These are phyloP conservation scores for Notospermus geniculatus DNA, from an alignment of 1,140 invertebrate species.

Conservation along the genomic window DNA sequence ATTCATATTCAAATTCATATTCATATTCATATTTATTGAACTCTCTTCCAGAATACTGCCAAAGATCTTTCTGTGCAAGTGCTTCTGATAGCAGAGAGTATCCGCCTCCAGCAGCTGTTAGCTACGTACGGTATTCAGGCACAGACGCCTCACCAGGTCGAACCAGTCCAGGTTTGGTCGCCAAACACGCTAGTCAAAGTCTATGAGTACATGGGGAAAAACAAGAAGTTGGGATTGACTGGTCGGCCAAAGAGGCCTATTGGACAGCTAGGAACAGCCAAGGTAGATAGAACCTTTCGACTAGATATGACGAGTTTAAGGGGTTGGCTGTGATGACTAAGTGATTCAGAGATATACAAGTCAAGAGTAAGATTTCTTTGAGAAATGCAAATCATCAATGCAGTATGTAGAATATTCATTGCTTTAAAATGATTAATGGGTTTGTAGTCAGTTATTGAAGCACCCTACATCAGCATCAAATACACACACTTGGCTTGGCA, in stretches of 20 bases:
- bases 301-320: too few species aligned
- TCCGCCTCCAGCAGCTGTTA: conserved; percentile 95
- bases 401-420: too few species aligned
- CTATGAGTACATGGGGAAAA: conserved; percentile 90
- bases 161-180: conserved; percentile 96
- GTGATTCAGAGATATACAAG: background rate
- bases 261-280: conserved; percentile 94
- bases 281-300: conserved; percentile 66
- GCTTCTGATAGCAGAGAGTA: conserved; percentile 95
- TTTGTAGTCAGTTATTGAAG: too few species aligned
- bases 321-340: too few species aligned
- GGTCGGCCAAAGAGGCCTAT: conserved; percentile 90
- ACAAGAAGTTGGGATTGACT: conserved; percentile 82
- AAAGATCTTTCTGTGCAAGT: conserved; percentile 95
- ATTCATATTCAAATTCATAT: background rate
- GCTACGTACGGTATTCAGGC: conserved; percentile 99
- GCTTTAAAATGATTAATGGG: too few species aligned
- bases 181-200: conserved; percentile 89
- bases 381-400: background rate
- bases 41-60: conserved; percentile 69
- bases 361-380: background rate
- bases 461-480: background rate
- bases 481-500: too few species aligned
- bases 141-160: conserved; percentile 89
- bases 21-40: too few species aligned